Evolutionary conservation across 2,888 invertebrate genomes (phyloP).

Genomic region (Drosophila falleni): DNA sequence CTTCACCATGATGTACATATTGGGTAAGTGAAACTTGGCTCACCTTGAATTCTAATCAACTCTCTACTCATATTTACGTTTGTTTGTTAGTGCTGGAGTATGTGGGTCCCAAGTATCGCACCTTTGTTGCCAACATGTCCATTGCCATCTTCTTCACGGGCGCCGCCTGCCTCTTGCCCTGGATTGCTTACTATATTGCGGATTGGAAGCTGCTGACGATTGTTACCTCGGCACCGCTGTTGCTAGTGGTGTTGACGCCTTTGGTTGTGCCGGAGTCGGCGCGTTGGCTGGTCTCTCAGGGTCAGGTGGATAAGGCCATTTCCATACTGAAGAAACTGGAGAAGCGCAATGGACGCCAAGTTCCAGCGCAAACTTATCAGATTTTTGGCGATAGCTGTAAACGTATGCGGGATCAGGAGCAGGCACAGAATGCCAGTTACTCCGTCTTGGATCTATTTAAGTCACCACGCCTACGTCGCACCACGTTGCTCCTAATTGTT

Average conservation of each 20-base stretch:
- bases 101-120: slow-evolving; percentile 95
- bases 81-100: slow-evolving; percentile 92
- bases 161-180: slow-evolving; percentile 92
- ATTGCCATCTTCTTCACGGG: slow-evolving; percentile 95
- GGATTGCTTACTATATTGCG: slow-evolving; percentile 92
- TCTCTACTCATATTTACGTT: not conserved
- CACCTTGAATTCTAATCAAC: slow-evolving; percentile 7
- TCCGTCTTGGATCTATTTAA: slow-evolving; percentile 93
- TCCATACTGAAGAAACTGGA: slow-evolving; percentile 92
- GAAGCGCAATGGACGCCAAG: slow-evolving; percentile 90
- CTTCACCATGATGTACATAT: slow-evolving; percentile 96
- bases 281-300: slow-evolving; percentile 95
- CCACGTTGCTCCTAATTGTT: slow-evolving; percentile 91
- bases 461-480: slow-evolving; percentile 91
- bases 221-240: slow-evolving; percentile 91
- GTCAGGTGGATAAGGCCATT: slow-evolving; percentile 92
- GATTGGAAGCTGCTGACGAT: slow-evolving; percentile 93
- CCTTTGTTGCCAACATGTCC: slow-evolving; percentile 96
- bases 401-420: slow-evolving; percentile 89
- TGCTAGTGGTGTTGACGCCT: slow-evolving; percentile 90
- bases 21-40: slow-evolving; percentile 88
- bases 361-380: slow-evolving; percentile 90
- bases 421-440: slow-evolving; percentile 89
- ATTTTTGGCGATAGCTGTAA: slow-evolving; percentile 89
- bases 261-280: slow-evolving; percentile 94